Percentiles rank a stretch among this genome's conserved stretches.
Evolutionary conservation across 2,888 invertebrate species (phyloP).

Genomic region (Girardia tigrina): DNA sequence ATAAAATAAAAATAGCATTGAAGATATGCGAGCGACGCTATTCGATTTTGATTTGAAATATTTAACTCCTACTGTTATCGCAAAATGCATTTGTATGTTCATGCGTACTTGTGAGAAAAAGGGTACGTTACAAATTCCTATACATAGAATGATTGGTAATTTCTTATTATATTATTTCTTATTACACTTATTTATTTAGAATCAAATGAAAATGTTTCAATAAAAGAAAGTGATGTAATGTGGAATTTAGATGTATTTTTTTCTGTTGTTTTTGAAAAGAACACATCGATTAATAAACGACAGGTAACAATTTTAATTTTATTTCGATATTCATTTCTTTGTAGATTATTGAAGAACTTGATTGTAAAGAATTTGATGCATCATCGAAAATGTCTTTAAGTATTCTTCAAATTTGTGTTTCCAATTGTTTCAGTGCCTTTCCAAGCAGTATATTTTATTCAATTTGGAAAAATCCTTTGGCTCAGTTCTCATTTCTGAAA

Average conservation of each 20-base stretch:
- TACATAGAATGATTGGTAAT: too few relatives aligned
- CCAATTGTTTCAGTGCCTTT: not conserved
- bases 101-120: conserved; percentile 58
- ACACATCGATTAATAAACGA: not conserved
- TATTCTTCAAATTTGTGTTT: not conserved
- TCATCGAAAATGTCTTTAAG: not conserved
- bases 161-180: too few relatives aligned
- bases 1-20: too few relatives aligned
- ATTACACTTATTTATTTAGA: too few relatives aligned
- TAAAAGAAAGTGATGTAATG: not conserved
- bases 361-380: conserved; percentile 12
- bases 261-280: not conserved
- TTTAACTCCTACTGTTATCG: conserved; percentile 67
- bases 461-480: conserved; percentile 5
- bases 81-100: conserved; percentile 72
- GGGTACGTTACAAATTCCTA: too few relatives aligned
- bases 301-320: not conserved
- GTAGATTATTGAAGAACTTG: conserved; percentile 18
- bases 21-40: conserved; percentile 72
- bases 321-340: not conserved
- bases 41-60: conserved; percentile 65
- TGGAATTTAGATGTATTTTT: not conserved
- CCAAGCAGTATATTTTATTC: not conserved
- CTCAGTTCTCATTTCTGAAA: conserved; percentile 15
- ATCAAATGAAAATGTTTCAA: too few relatives aligned